Percentiles rank a stretch among this genome's conserved stretches.
Conservation (phyloP, 2,113 vertebrate genomes). For the Periophthalmodon schlosseri region DNA sequence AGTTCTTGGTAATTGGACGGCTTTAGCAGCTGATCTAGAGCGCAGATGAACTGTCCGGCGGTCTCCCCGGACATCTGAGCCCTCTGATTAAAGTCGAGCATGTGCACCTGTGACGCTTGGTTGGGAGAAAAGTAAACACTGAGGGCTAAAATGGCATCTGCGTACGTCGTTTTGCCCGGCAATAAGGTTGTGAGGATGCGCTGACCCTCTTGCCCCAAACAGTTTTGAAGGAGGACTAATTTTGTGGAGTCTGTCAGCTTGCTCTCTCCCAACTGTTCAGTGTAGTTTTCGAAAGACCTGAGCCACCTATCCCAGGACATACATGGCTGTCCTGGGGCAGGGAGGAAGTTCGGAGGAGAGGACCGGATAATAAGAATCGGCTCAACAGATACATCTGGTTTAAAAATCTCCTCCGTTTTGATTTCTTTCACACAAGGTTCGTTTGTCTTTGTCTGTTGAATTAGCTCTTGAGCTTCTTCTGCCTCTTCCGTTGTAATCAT, state of each 20-base stretch:
- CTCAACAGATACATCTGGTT: slow-evolving; percentile 20
- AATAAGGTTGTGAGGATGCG: slow-evolving; percentile 44
- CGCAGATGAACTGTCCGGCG: slow-evolving; percentile 44
- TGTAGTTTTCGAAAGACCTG: slow-evolving; percentile 58
- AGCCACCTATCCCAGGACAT: slow-evolving; percentile 65
- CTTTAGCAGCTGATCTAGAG: slow-evolving; percentile 46
- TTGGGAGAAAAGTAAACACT: slow-evolving; percentile 44
- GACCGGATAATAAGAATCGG: slow-evolving; percentile 51
- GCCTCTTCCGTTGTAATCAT: neutral
- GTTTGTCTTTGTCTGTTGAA: neutral
- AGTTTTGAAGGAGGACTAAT: slow-evolving; percentile 57
- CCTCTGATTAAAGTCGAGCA: slow-evolving; percentile 59
- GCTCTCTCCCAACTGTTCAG: slow-evolving; percentile 46
- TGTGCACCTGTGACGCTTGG: slow-evolving; percentile 18
- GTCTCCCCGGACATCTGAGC: slow-evolving; percentile 55
- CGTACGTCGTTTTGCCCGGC: slow-evolving; percentile 24
- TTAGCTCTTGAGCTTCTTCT: neutral
- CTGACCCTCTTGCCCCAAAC: slow-evolving; percentile 63
- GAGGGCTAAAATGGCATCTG: slow-evolving; percentile 43
- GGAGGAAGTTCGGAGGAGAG: slow-evolving; percentile 59
- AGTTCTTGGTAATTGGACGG: slow-evolving; percentile 32
- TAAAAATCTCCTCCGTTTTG: slow-evolving; percentile 12
- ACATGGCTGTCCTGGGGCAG: slow-evolving; percentile 21
- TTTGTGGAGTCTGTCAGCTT: slow-evolving; percentile 56
- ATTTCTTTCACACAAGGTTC: slow-evolving; percentile 12